Evolutionary conservation across 1,140 invertebrate genomes (phyloP).

Genomic region (Bradynema listronoti): DNA sequence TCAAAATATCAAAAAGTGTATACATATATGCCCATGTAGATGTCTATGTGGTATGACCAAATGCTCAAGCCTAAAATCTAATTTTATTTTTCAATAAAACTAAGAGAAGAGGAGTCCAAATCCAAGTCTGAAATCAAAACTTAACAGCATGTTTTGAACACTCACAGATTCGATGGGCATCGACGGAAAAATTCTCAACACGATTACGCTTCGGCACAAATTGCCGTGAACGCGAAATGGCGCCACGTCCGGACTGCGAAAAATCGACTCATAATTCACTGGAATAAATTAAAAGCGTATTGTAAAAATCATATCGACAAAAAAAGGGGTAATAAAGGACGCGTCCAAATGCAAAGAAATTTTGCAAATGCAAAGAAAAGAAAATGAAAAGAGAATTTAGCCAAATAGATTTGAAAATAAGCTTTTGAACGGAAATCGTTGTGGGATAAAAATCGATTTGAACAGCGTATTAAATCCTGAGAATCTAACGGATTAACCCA

Average conservation of each 20-base stretch:
- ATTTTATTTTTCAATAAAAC: no score
- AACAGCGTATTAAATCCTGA: conserved; percentile 1
- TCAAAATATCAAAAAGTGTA: neutral
- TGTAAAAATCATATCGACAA: no score
- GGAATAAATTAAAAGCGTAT: conserved; percentile 43
- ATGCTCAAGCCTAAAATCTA: no score
- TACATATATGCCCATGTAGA: neutral
- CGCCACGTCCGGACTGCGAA: conserved; percentile 67
- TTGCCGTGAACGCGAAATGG: conserved; percentile 72
- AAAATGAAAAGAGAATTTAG: no score
- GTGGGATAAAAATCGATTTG: no score
- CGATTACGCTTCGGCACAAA: conserved; percentile 76
- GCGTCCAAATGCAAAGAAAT: no score
- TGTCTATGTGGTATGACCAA: no score
- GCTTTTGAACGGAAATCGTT: neutral
- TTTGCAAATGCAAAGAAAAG: no score
- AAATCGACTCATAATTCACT: conserved; percentile 75
- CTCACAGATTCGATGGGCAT: conserved; percentile 73
- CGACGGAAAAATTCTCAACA: conserved; percentile 80
- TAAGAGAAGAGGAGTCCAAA: neutral
- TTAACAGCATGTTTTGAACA: neutral
- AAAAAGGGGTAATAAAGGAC: no score
- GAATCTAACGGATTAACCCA: neutral
- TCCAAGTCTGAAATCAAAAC: neutral
- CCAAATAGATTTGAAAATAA: no score